Evolutionary conservation across 2,113 vertebrate genomes (phyloP), one percentile per base, ranked within the genome.

Genomic region (Herpetotheres cachinnans): DNA sequence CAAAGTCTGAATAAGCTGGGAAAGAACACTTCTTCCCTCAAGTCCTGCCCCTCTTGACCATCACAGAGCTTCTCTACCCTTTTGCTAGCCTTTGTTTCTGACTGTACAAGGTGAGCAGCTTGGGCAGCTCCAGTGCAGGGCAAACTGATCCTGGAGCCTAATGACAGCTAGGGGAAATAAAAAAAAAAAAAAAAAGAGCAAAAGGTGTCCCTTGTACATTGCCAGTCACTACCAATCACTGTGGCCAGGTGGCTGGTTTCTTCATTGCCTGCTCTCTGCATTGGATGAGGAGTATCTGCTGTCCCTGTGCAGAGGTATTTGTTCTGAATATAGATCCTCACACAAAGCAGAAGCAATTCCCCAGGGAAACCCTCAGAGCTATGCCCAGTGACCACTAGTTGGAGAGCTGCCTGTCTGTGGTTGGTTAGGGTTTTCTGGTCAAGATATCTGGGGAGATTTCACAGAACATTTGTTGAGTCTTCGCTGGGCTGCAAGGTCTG

Each of bases 131-230:
- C 38, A 73, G 47, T 36, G 32, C 21, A 32, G 36, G 61, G 36
- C 22, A 69, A 79, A 40, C 7, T 61, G 49, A 34, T 30, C 4
- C 22, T 65, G 58, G 15, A 63, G 12, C 27, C 22, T 69, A 77
- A 77, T 0, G 3, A 70, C 2, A 29, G 3, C 11, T 29, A n/a
- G 63, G 4, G 5, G 7, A 19, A 19, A 17, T 16, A 18, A 21
- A 34, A 16, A 22, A 27, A 50, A 42, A 17, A 40, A 56, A 36
- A 30, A 32, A 36, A 46, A 54, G 6, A 40, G 1, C 2, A 47
- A 56, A 81, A 58, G 1, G 1, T 62, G 21, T 66, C 20, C 7
- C 13, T 46, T 73, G 19, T 70, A 54, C 13, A 9, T 7, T 54
- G 44, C 14, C 22, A 32, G 1, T 42, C 20, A 8, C 27, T 73